Evolutionary conservation across 2,113 vertebrate genomes (phyloP).

Genomic region (Jacana jacana): DNA sequence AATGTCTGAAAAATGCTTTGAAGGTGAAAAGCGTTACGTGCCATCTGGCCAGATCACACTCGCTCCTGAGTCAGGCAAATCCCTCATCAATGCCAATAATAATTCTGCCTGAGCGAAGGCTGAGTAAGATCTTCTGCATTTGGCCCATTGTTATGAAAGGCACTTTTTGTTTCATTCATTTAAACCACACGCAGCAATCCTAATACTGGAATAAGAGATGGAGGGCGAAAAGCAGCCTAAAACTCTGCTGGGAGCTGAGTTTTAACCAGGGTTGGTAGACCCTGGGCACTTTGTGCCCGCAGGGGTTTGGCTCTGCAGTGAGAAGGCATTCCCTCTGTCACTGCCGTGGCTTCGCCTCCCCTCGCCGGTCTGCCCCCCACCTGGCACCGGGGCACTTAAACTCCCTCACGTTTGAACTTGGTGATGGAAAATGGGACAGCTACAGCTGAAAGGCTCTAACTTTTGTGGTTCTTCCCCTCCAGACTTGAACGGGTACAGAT

Average conservation of each 20-base stretch:
- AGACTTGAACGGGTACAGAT: constrained; percentile 28
- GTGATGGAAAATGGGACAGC: neutral
- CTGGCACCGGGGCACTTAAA: neutral
- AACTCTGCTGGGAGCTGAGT: neutral
- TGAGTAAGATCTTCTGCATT: constrained; percentile 48
- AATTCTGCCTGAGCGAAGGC: constrained; percentile 41
- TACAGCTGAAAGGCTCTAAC: neutral
- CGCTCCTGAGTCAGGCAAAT: constrained; percentile 51
- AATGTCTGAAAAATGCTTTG: constrained; percentile 46
- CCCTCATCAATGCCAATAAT: constrained; percentile 33
- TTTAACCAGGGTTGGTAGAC: neutral
- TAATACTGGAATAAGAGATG: neutral
- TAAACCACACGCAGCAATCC: neutral
- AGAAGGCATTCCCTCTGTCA: neutral
- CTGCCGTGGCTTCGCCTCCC: neutral
- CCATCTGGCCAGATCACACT: constrained; percentile 46
- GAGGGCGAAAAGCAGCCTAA: neutral
- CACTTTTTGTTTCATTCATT: constrained; percentile 31
- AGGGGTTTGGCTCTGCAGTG: neutral
- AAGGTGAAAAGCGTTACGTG: constrained; percentile 35
- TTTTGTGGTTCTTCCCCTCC: constrained; percentile 38
- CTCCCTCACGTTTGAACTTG: neutral
- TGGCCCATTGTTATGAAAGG: constrained; percentile 25
- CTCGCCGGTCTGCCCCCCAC: neutral
- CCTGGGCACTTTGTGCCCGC: neutral